These are phyloP conservation scores for Musca domestica DNA, from an alignment of 1,140 invertebrate species.

Conservation along the genomic window DNA sequence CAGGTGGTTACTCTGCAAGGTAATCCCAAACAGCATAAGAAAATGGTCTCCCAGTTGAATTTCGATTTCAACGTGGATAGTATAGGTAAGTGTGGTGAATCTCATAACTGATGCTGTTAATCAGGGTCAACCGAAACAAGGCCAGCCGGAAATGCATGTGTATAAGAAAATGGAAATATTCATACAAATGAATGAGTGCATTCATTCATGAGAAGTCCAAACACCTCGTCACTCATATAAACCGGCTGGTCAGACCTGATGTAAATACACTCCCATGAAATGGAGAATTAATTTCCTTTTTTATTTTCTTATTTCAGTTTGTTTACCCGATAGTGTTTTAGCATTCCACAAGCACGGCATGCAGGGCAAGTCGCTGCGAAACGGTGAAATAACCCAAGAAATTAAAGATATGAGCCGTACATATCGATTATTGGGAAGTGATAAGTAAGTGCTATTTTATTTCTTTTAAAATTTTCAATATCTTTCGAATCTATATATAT, in stretches of 20 bases:
- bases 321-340: slow-evolving; percentile 91
- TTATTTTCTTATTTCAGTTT: slow-evolving; percentile 67
- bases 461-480: no score
- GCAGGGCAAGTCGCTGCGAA: slow-evolving; percentile 92
- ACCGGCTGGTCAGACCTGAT: no score
- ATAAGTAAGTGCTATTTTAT: slow-evolving; percentile 83
- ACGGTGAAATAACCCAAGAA: slow-evolving; percentile 94
- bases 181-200: no score
- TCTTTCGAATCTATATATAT: no score
- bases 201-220: no score
- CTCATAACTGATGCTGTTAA: no score
- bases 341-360: slow-evolving; percentile 97
- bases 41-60: slow-evolving; percentile 80
- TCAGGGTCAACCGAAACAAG: no score
- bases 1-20: slow-evolving; percentile 88
- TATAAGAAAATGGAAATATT: no score
- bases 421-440: slow-evolving; percentile 85
- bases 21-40: slow-evolving; percentile 75
- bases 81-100: slow-evolving; percentile 87
- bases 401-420: slow-evolving; percentile 87
- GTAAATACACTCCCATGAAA: no score
- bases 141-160: no score
- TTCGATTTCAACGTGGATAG: slow-evolving; percentile 95
- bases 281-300: no score
- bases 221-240: no score